These are phyloP conservation scores for Mus minutoides DNA, from an alignment of 2,797 vertebrate genomes.

Conservation along the genomic window DNA sequence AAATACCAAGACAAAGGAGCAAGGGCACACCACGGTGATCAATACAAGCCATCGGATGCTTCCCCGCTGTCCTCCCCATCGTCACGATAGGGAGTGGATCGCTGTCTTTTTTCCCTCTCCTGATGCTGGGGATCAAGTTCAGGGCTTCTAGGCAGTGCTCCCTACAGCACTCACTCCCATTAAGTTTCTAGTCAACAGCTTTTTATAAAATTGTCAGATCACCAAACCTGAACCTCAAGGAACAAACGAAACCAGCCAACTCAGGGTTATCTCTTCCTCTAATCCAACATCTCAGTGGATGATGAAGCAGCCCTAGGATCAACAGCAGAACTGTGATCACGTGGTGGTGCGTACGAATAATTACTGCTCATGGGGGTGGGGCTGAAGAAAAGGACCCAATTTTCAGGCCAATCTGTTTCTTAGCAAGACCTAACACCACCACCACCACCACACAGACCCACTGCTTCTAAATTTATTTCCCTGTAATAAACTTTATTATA, in stretches of 20 bases:
- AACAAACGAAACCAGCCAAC: neutral
- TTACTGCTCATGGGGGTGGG: too few relatives aligned
- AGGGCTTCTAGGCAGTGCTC: neutral
- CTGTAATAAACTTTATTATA: neutral
- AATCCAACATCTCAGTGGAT: neutral
- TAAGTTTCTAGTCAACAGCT: neutral
- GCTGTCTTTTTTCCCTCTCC: neutral
- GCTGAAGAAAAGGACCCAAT: neutral
- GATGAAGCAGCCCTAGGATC: neutral
- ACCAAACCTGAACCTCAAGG: neutral
- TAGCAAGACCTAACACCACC: neutral
- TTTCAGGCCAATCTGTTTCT: neutral
- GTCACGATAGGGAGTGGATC: neutral
- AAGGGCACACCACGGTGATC: neutral
- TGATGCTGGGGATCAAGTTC: too few relatives aligned
- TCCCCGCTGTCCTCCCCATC: neutral
- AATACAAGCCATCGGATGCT: too few relatives aligned
- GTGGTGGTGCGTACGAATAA: neutral
- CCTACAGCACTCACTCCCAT: neutral
- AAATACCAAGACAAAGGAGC: neutral
- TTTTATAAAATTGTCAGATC: slow-evolving; percentile 28
- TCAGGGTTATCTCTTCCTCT: neutral
- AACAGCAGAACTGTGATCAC: neutral
- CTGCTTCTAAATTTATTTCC: neutral
- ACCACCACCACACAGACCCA: neutral